phyloP scores from a whole-genome alignment of 2,888 invertebrate genomes.

The Clitarchus hookeri region DNA sequence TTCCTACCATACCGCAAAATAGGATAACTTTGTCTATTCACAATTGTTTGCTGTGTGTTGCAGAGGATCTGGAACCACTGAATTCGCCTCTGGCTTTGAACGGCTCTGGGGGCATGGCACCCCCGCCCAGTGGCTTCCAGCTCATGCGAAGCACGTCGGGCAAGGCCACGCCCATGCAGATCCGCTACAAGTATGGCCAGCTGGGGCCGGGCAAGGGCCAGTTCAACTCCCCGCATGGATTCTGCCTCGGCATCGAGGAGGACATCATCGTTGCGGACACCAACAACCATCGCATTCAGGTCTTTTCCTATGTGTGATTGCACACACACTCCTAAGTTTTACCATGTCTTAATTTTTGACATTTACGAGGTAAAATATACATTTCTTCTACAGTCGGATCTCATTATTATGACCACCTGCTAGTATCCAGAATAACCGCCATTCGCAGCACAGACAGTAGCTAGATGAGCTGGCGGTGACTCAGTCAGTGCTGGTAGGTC shows the following conservation, averaged over 20 bases:
- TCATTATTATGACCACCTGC: too few relatives aligned
- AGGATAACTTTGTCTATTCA: too few relatives aligned
- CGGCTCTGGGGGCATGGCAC: background rate
- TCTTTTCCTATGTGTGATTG: too few relatives aligned
- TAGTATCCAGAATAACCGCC: too few relatives aligned
- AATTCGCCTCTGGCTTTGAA: background rate
- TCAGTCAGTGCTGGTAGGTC: too few relatives aligned
- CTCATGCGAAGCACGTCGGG: slow-evolving; percentile 39
- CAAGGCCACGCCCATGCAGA: slow-evolving; percentile 84
- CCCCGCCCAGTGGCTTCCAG: slow-evolving; percentile 32
- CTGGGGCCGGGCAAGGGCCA: slow-evolving; percentile 91
- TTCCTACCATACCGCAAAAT: too few relatives aligned
- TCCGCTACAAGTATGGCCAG: slow-evolving; percentile 91
- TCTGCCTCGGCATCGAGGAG: slow-evolving; percentile 92
- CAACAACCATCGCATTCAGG: slow-evolving; percentile 96
- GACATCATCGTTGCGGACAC: slow-evolving; percentile 97
- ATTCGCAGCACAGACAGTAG: too few relatives aligned
- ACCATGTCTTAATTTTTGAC: too few relatives aligned
- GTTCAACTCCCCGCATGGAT: slow-evolving; percentile 96
- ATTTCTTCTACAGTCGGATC: too few relatives aligned
- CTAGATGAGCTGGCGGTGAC: too few relatives aligned
- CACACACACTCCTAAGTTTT: too few relatives aligned
- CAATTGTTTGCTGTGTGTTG: background rate
- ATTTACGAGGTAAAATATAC: too few relatives aligned
- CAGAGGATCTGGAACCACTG: slow-evolving; percentile 1